Base-by-base conservation (phyloP, 2,797 vertebrate species). In the Anguilla marmorata region DNA sequence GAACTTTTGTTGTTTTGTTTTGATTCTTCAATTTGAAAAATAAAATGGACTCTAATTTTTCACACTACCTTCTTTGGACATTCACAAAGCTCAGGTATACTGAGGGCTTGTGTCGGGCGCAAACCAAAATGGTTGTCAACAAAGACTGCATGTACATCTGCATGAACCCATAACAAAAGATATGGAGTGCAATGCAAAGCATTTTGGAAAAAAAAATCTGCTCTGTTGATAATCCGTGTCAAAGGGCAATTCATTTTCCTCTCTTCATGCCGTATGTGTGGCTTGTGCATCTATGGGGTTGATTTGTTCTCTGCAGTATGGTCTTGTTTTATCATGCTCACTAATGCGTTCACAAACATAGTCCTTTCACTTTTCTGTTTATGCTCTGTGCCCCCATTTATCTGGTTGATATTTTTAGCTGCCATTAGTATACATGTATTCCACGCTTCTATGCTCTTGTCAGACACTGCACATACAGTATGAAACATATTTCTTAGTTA, bases 331-430 rank as follows among this genome's bases (percentile, higher is more conserved):
- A n/a, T 86, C 85, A n/a, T 86, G 19, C 48, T 58, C 50, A 84
- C 41, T 54, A 63, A 86, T 63, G 37, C 21, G 69, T 86, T 86
- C 60, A 37, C 2, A 54, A 84, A 83, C 30, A 72, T 24, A 30
- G 37, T 41, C 50, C 3, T 27, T 84, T 52, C n/a, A 21, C 72
- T 14, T 52, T 52, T 41, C 45, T 41, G 19, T n/a, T 79, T 60
- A n/a, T 87, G 37, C 48, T 69, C 60, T n/a, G 19, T 66, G 56
- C 58, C 45, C 60, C 6, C 48, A 33, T 72, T 72, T 87, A 37
- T 83, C 37, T 83, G 76, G 50, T 16, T 82, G 79, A 83, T 87
- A 83, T 84, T 69, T 84, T 86, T 74, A 69, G 45, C 30, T 52
- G 56, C 11, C 12, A 84, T 88, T 58, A 85, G 16, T 50, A 19